Percentiles rank a stretch among this genome's conserved stretches.
phyloP scores from a whole-genome alignment of 2,888 invertebrate genomes.

The Molorchus minor region DNA sequence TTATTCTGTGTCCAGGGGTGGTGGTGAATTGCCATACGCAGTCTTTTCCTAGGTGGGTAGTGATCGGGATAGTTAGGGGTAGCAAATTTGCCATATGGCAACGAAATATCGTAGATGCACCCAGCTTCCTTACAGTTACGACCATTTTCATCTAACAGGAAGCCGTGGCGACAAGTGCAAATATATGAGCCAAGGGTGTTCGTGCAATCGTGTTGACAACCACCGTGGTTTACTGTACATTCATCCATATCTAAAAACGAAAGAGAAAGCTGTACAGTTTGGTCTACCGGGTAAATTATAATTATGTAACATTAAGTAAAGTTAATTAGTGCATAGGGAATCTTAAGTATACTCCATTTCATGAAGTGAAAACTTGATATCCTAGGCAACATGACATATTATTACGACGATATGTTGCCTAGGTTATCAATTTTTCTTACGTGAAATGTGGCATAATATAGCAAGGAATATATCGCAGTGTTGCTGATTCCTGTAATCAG shows the following conservation, averaged over 20 bases:
- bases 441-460: no score
- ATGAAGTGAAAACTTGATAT: no score
- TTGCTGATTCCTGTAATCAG: no score
- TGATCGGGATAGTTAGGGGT: constrained; percentile 95
- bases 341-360: no score
- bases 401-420: no score
- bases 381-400: no score
- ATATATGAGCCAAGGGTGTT: constrained; percentile 94
- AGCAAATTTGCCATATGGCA: constrained; percentile 83
- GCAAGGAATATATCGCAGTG: no score
- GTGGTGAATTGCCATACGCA: constrained; percentile 98
- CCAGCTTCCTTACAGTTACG: constrained; percentile 98
- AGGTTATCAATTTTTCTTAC: no score
- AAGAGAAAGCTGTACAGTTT: no score
- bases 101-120: constrained; percentile 93
- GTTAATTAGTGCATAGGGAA: no score
- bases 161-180: constrained; percentile 96
- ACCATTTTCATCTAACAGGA: constrained; percentile 91
- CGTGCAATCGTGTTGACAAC: constrained; percentile 96
- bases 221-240: constrained; percentile 97
- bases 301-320: no score
- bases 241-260: constrained; percentile 93
- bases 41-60: constrained; percentile 91
- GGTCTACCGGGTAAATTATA: no score
- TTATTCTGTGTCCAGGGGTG: constrained; percentile 78